Percentiles rank a stretch among this genome's conserved stretches.
Conservation (phyloP, 2,888 invertebrate species). For the Pollenia labialis region DNA sequence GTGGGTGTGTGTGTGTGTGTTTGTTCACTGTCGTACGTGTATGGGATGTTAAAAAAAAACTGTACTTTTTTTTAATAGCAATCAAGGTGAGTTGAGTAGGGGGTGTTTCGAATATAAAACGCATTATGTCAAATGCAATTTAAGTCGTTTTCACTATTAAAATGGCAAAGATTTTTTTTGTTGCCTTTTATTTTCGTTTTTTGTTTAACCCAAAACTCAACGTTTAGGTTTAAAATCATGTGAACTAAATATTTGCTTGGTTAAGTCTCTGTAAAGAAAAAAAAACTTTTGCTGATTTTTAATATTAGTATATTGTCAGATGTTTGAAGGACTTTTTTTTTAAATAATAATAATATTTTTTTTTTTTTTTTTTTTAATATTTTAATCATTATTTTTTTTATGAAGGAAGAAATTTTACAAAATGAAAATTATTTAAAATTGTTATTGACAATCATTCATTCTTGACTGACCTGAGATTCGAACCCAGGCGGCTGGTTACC, state of each 20-base stretch:
- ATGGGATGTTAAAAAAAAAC: not conserved
- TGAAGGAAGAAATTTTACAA: too few relatives aligned
- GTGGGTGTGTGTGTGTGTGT: not conserved
- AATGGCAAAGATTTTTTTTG: constrained; percentile 43
- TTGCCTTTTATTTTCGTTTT: not conserved
- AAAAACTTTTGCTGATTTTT: not conserved
- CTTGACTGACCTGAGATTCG: too few relatives aligned
- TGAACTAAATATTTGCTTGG: constrained; percentile 4
- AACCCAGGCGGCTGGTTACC: too few relatives aligned
- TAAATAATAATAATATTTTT: too few relatives aligned
- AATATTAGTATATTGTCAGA: not conserved
- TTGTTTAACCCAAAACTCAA: not conserved
- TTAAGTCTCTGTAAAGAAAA: not conserved
- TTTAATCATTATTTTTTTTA: too few relatives aligned
- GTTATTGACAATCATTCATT: too few relatives aligned
- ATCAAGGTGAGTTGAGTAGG: not conserved
- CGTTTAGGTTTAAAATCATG: not conserved
- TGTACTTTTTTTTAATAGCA: not conserved
- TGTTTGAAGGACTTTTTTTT: not conserved
- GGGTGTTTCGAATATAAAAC: constrained; percentile 36
- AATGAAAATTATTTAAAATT: too few relatives aligned
- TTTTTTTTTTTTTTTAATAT: too few relatives aligned
- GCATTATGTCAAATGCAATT: constrained; percentile 67
- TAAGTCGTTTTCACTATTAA: constrained; percentile 55
- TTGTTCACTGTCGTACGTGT: constrained; percentile 19